phyloP scores from a whole-genome alignment of 2,888 invertebrate species.

The Epirrhoe tristata region DNA sequence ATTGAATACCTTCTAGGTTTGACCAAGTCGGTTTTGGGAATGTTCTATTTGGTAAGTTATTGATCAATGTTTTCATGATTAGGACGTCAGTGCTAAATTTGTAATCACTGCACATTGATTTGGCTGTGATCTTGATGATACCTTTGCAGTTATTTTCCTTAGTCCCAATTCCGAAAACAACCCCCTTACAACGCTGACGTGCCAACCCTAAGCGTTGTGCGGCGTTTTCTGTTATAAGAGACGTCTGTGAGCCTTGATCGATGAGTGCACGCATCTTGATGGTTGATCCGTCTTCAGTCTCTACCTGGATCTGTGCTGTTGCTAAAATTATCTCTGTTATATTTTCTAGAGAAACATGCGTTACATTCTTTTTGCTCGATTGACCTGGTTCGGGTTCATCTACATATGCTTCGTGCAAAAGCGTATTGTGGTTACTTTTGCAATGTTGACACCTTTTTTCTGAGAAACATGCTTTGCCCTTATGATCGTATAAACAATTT shows the following conservation, averaged over 20 bases:
- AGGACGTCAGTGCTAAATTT: background rate
- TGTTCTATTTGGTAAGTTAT: background rate
- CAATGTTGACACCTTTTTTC: no score
- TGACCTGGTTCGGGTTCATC: background rate
- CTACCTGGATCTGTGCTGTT: conserved; percentile 1
- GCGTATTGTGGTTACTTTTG: no score
- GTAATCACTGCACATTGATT: background rate
- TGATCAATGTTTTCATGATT: background rate
- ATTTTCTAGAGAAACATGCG: background rate
- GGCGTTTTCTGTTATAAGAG: conserved; percentile 6
- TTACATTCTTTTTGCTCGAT: conserved; percentile 1
- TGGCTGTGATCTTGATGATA: background rate
- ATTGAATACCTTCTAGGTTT: background rate
- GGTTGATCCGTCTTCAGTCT: background rate
- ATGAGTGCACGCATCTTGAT: background rate
- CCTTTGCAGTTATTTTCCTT: conserved; percentile 2
- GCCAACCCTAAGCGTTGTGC: background rate
- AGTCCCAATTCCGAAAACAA: background rate
- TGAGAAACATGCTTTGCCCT: no score
- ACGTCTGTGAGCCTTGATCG: conserved; percentile 5
- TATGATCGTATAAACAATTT: no score
- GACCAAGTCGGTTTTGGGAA: background rate
- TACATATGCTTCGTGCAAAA: background rate
- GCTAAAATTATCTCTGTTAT: background rate
- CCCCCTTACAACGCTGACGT: background rate